Percentiles rank a stretch among this genome's conserved stretches.
Conservation (phyloP, 2,797 vertebrate genomes). For the Mionectes olivaceus region DNA sequence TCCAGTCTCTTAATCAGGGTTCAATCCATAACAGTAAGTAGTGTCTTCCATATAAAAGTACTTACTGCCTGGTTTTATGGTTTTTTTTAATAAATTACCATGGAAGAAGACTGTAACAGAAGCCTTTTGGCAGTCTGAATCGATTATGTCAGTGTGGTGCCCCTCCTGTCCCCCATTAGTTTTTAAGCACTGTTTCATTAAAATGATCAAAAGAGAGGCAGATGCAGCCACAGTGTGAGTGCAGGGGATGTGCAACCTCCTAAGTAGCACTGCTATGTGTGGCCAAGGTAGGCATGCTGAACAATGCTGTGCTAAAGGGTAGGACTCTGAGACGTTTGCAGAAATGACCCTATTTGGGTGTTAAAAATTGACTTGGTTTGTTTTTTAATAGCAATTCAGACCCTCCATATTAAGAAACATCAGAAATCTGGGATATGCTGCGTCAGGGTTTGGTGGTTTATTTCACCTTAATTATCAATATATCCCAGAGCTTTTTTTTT, state of each 20-base stretch:
- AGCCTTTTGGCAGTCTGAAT: slow-evolving; percentile 33
- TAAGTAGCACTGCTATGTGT: not conserved
- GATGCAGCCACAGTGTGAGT: slow-evolving; percentile 55
- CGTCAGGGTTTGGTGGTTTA: not conserved
- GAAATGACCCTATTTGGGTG: not conserved
- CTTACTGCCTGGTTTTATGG: not conserved
- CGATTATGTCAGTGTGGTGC: slow-evolving; percentile 32
- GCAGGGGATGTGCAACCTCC: not conserved
- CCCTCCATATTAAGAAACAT: not conserved
- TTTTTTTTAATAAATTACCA: not conserved
- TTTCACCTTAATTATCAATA: not conserved
- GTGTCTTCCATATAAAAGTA: not conserved
- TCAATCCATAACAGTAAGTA: slow-evolving; percentile 11
- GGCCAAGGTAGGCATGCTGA: not conserved
- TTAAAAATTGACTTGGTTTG: not conserved
- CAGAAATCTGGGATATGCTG: not conserved
- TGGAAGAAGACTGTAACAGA: not conserved
- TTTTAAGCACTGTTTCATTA: slow-evolving; percentile 39
- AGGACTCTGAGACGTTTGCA: not conserved
- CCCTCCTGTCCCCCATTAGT: not conserved
- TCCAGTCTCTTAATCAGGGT: not conserved
- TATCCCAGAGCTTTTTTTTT: not conserved
- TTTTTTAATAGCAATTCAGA: not conserved
- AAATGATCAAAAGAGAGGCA: slow-evolving; percentile 41
- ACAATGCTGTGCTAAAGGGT: not conserved